Percentiles rank a stretch among this genome's conserved stretches.
Evolutionary conservation across 2,888 invertebrate species (phyloP).

Genomic region (Cinara cedri): DNA sequence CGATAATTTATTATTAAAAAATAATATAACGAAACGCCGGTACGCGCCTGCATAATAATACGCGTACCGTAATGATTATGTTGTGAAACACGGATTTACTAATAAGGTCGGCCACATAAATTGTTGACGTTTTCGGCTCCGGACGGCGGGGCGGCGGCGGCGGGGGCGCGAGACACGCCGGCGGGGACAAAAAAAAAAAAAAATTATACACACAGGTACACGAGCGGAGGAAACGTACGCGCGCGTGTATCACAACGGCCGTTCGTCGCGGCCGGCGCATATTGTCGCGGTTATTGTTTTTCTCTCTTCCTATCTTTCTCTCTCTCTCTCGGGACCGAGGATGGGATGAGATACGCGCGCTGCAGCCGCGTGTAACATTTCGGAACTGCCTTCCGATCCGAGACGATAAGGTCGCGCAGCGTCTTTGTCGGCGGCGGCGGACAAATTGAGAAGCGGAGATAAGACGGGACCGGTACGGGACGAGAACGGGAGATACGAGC

Average conservation of each 20-base stretch:
- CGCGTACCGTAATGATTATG: constrained; percentile 42
- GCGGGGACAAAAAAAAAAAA: constrained; percentile 12
- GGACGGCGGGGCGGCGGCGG: background rate
- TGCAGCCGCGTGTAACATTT: background rate
- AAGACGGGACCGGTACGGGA: background rate
- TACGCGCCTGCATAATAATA: background rate
- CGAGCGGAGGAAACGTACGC: background rate
- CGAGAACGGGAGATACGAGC: background rate
- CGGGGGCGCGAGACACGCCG: background rate
- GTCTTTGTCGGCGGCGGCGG: constrained; percentile 26
- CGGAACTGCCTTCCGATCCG: constrained; percentile 38
- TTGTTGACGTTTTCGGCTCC: constrained; percentile 37
- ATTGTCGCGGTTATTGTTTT: too few relatives aligned
- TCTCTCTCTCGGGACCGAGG: too few relatives aligned
- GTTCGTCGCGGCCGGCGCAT: too few relatives aligned
- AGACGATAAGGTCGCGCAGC: constrained; percentile 23
- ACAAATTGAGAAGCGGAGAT: constrained; percentile 40
- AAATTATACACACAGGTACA: background rate
- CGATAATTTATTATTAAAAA: constrained; percentile 56
- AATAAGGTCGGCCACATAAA: constrained; percentile 54
- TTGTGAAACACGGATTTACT: constrained; percentile 56
- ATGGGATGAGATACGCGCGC: too few relatives aligned
- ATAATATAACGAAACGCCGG: constrained; percentile 52
- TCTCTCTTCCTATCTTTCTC: too few relatives aligned
- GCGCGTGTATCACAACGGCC: background rate